phyloP scores from a whole-genome alignment of 2,113 vertebrate genomes.

The Melanocharis versteri region DNA sequence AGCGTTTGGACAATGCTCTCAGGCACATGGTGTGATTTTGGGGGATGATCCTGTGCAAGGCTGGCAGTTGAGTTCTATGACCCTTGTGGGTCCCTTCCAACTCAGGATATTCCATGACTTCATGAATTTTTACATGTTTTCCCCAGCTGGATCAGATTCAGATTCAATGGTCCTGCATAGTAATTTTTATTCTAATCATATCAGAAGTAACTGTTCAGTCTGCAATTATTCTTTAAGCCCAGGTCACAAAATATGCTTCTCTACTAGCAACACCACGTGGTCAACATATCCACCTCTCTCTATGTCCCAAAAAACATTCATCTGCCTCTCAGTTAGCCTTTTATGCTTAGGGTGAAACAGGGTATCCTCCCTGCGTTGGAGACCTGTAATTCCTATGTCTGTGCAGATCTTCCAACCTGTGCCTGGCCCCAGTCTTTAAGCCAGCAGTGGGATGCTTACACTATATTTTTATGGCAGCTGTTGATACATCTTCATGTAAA shows the following conservation, averaged over 20 bases:
- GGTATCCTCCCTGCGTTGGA: not conserved
- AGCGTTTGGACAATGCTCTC: not conserved
- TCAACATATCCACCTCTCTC: not conserved
- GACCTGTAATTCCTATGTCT: not conserved
- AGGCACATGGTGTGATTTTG: fast-evolving
- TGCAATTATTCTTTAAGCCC: not conserved
- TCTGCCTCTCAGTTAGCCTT: not conserved
- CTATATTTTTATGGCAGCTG: not conserved
- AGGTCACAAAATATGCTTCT: not conserved
- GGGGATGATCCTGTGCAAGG: too few species aligned
- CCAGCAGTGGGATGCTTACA: not conserved
- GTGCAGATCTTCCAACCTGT: not conserved
- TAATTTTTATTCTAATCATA: not conserved
- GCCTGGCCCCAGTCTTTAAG: not conserved
- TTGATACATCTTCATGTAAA: fast-evolving
- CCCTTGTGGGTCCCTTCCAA: not conserved
- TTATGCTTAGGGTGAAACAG: not conserved
- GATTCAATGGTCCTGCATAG: not conserved
- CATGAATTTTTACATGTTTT: not conserved
- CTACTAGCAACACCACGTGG: not conserved
- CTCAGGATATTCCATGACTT: not conserved
- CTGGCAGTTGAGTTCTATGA: not conserved
- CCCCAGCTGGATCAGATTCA: not conserved
- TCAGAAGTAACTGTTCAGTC: not conserved
- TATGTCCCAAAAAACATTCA: not conserved